phyloP scores from a whole-genome alignment of 2,888 invertebrate species.

The Drosophila histrio region DNA sequence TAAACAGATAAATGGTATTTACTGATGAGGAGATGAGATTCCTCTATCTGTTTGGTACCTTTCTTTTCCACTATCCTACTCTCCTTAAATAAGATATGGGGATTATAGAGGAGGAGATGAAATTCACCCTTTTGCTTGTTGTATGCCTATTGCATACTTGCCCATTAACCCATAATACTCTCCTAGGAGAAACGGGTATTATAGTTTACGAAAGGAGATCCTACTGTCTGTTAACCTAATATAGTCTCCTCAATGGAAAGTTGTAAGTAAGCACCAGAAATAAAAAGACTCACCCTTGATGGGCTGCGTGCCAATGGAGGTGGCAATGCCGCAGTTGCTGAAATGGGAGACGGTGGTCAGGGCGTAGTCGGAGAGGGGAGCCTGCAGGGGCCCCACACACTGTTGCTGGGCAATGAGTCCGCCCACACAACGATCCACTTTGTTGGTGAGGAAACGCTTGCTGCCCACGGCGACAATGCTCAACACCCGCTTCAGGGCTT shows the following conservation, averaged over 20 bases:
- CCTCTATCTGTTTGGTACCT: too few species aligned
- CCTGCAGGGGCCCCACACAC: slow-evolving; percentile 98
- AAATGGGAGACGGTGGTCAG: slow-evolving; percentile 94
- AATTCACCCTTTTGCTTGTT: too few species aligned
- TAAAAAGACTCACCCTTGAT: slow-evolving; percentile 87
- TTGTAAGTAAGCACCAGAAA: too few species aligned
- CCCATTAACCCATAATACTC: too few species aligned
- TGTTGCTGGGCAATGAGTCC: slow-evolving; percentile 98
- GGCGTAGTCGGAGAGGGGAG: slow-evolving; percentile 97
- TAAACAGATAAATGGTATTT: too few species aligned
- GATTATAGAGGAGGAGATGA: background rate
- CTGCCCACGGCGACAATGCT: slow-evolving; percentile 96
- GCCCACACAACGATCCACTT: slow-evolving; percentile 97
- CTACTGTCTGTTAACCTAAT: too few species aligned
- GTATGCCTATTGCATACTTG: too few species aligned
- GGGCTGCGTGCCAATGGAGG: slow-evolving; percentile 98
- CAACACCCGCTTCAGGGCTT: slow-evolving; percentile 88
- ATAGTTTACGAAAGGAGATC: too few species aligned
- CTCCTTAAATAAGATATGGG: background rate
- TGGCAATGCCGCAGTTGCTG: slow-evolving; percentile 93
- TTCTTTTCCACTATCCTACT: background rate
- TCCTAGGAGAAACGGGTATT: too few species aligned
- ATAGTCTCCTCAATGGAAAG: too few species aligned
- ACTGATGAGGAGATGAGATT: too few species aligned
- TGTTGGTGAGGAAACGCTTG: slow-evolving; percentile 97